These are phyloP conservation scores for Tetropium fuscum DNA, from an alignment of 2,888 invertebrate genomes.

Conservation along the genomic window DNA sequence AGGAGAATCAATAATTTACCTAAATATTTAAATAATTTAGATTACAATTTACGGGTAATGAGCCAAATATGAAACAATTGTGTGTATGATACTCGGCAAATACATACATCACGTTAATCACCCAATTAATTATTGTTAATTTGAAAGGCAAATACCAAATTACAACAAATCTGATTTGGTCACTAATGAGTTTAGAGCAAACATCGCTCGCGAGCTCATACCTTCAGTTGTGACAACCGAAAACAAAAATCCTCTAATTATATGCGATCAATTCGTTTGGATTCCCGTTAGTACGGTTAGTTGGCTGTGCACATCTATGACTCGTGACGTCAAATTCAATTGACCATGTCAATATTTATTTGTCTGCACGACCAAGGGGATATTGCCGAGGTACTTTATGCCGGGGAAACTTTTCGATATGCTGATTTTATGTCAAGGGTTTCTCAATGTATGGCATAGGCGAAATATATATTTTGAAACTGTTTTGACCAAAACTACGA, in stretches of 20 bases:
- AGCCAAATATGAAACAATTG: slow-evolving; percentile 44
- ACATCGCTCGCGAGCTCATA: slow-evolving; percentile 55
- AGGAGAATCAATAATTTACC: too few relatives aligned
- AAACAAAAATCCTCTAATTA: slow-evolving; percentile 59
- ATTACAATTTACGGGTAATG: slow-evolving; percentile 45
- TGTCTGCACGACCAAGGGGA: not conserved
- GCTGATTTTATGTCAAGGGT: too few relatives aligned
- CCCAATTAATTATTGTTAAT: slow-evolving; percentile 66
- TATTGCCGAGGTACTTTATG: not conserved
- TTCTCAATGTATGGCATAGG: too few relatives aligned
- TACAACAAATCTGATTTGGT: slow-evolving; percentile 63
- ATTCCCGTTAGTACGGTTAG: slow-evolving; percentile 22
- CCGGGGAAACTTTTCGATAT: too few relatives aligned
- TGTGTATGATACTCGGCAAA: slow-evolving; percentile 48
- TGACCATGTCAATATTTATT: slow-evolving; percentile 5
- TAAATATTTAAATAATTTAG: slow-evolving; percentile 28
- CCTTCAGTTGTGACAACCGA: slow-evolving; percentile 52
- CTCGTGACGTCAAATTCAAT: slow-evolving; percentile 49
- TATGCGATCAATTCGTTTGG: slow-evolving; percentile 55
- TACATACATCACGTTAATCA: slow-evolving; percentile 63
- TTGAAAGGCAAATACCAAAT: slow-evolving; percentile 64
- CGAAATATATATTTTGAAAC: too few relatives aligned
- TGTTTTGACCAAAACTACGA: too few relatives aligned
- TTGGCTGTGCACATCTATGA: slow-evolving; percentile 50
- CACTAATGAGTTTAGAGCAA: slow-evolving; percentile 64